phyloP scores from a whole-genome alignment of 1,140 invertebrate species.

The Listronotus bonariensis region DNA sequence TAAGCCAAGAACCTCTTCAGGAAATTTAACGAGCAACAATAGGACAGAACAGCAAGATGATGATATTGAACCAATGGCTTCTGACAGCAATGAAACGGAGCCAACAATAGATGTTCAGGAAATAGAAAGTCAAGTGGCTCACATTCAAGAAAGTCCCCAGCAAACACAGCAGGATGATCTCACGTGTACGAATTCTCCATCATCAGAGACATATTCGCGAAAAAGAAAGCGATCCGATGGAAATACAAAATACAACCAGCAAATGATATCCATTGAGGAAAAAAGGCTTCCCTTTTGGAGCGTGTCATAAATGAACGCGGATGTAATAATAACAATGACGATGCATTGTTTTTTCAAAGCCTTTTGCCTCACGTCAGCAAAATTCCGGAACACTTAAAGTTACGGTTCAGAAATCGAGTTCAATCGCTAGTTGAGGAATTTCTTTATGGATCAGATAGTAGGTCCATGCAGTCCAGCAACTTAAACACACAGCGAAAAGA shows the following conservation, averaged over 20 bases:
- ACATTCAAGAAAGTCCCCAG: not conserved
- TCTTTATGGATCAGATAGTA: too few species aligned
- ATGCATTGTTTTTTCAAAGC: not conserved
- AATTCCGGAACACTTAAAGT: too few species aligned
- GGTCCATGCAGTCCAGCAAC: too few species aligned
- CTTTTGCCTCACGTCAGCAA: too few species aligned
- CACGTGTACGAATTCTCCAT: conserved; percentile 1
- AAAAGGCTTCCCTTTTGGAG: conserved; percentile 2
- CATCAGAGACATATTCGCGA: conserved; percentile 1
- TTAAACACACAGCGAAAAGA: too few species aligned
- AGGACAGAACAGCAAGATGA: not conserved
- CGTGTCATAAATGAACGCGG: not conserved
- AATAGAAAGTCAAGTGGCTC: not conserved
- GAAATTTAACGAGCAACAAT: not conserved
- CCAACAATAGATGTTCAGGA: not conserved
- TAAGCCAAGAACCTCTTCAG: not conserved
- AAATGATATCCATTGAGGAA: conserved; percentile 2
- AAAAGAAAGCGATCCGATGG: not conserved
- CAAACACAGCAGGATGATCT: not conserved
- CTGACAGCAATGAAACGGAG: conserved; percentile 1
- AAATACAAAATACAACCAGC: conserved; percentile 1
- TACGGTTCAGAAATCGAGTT: too few species aligned
- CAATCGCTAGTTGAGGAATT: too few species aligned
- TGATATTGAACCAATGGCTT: not conserved
- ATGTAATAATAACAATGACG: not conserved